Evolutionary conservation across 2,797 vertebrate species (phyloP).

Genomic region (Galago senegalensis): DNA sequence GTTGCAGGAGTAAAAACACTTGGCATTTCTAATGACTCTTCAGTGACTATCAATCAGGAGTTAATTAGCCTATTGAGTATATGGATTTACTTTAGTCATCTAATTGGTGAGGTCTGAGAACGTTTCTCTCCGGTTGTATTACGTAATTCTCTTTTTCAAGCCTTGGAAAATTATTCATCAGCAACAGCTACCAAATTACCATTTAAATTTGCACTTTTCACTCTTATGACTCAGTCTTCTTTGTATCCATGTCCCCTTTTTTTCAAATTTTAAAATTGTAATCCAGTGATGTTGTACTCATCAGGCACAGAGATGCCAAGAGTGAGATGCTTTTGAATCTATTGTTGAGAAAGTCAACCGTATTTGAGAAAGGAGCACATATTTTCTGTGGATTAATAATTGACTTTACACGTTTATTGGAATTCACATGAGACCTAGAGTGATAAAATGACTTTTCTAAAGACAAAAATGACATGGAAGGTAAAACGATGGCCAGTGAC

Average conservation of each 20-base stretch:
- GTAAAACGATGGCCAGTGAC: neutral
- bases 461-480: neutral
- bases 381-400: conserved; percentile 39
- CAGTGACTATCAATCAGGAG: neutral
- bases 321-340: conserved; percentile 24
- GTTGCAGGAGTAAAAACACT: neutral
- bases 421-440: neutral
- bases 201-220: conserved; percentile 51
- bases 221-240: conserved; percentile 14
- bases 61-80: conserved; percentile 53
- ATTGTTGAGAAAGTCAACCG: neutral
- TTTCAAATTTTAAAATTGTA: neutral
- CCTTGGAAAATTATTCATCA: conserved; percentile 37
- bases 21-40: conserved; percentile 56
- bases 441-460: neutral
- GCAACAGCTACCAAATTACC: neutral
- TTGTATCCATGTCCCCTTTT: neutral
- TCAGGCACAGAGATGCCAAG: neutral
- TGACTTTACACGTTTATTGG: neutral
- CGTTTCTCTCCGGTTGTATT: conserved; percentile 38
- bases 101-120: conserved; percentile 43
- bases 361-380: neutral
- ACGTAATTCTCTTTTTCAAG: conserved; percentile 11
- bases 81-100: conserved; percentile 28
- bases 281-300: neutral